Base-by-base conservation (phyloP, 2,888 invertebrate species). In the Aplocera efformata region DNA sequence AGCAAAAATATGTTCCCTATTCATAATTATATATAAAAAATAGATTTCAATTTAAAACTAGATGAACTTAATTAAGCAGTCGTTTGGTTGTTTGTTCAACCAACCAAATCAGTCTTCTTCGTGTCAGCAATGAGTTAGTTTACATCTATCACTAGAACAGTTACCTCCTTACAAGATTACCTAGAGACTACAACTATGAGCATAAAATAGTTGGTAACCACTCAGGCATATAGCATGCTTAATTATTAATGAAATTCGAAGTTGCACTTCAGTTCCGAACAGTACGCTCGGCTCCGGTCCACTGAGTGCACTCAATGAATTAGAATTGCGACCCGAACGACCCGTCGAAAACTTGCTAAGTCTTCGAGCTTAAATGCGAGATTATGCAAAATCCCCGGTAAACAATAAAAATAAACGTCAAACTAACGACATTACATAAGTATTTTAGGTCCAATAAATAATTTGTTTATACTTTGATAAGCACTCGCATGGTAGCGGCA, bases 211-310 rank as follows among this genome's bases (percentile, higher is more conserved):
- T 33, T 26, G 26, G 34, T 33, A 26, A 27, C 38, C 27, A 13
- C 34, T 32, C 28, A 35, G 28, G 25, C 32, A 40, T 40, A 32
- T 35, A 37, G 36, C 35, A 25, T 28, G 28, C 32, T 41, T 40
- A 36, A 37, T 45, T 36, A 45, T 45, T 36, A 41, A 45, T 47
- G 42, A 26, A 42, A 42, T 47, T 47, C 22, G 21, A 46, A 46
- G 42, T 34, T 38, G 28, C 34, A 42, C 38, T 35, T 32, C 31
- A 7, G 37, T 23, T 33, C 37, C 13, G 13, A 11, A 26, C 29
- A 23, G 29, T 22, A 29, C 23, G 28, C 32, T 10, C 11, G 32
- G 35, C 34, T 42, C 10, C 23, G 35, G 11, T 40, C 40, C 33
- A 13, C 31, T 37, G 43, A 37, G 48, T 26, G 36, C 42, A 42